Base-by-base conservation (phyloP, 1,140 invertebrate species). In the Phymastichus coffea region DNA sequence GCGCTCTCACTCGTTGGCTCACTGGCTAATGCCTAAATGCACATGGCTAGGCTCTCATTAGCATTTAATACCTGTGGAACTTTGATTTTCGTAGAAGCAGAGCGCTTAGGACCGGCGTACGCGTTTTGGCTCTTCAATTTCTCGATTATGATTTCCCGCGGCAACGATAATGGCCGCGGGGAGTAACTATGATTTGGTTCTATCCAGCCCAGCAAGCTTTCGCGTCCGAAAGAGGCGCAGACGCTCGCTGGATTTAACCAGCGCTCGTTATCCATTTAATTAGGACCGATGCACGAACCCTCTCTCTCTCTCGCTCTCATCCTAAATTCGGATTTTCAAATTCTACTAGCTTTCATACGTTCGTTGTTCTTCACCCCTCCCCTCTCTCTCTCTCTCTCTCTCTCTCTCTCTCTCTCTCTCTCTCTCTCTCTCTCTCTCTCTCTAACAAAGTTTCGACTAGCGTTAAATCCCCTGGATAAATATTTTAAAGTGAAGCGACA, bases 51-150 rank as follows among this genome's bases (percentile, higher is more conserved):
- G 63, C 63, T 68, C 70, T 72, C 66, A 71, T 69, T 64, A 68
- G 68, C 66, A 72, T 72, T 73, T 72, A 72, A 73, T 72, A 66
- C 70, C 66, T 56, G 56, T 57, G 52, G 70, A 70, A 72, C 63
- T 69, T 70, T 69, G 71, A 72, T 72, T 73, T 72, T 66, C 67
- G 40, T 43, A 43, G 17, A 37, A 15, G 43, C 40, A 33, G 23
- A 4, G 14, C 26, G 9, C 8, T 25, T 8, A 14, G 26, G 47
- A 49, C 33, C 28, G 40, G 28, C 25, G 35, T 33, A 12, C 12
- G 12, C 28, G 28, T 17, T 20, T 52, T 63, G 60, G 67, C 70
- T 71, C 67, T 51, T 70, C 56, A 56, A 64, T 64, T 57, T 52
- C 44, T 66, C 65, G 70, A 72, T 71, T 71, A 70, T 67, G 64